Conservation (phyloP, 2,888 invertebrate species). For the Ypsolopha scabrella region DNA sequence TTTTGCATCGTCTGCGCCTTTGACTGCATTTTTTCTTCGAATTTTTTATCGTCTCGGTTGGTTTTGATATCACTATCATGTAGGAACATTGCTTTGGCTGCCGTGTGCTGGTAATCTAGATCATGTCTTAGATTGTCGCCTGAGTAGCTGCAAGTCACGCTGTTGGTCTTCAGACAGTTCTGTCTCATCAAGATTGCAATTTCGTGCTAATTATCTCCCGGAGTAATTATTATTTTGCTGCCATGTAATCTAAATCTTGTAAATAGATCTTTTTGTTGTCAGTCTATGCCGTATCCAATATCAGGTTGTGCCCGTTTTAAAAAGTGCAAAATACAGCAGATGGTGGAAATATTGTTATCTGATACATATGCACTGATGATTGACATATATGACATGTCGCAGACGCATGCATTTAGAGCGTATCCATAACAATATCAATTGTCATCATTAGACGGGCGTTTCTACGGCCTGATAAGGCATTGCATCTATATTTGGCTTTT, state of each 20-base stretch:
- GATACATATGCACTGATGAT: conserved; percentile 42
- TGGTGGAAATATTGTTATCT: conserved; percentile 37
- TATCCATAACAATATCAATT: too few species aligned
- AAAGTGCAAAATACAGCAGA: background rate
- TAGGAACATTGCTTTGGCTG: conserved; percentile 54
- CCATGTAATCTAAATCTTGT: too few species aligned
- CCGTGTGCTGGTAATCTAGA: conserved; percentile 59
- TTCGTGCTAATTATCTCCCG: conserved; percentile 47
- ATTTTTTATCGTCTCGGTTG: conserved; percentile 42
- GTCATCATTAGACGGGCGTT: too few species aligned
- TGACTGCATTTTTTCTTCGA: conserved; percentile 39
- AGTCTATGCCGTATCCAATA: background rate
- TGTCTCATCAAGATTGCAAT: conserved; percentile 43
- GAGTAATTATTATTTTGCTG: too few species aligned
- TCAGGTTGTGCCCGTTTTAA: background rate
- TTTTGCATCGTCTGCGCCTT: conserved; percentile 31
- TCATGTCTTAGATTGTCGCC: conserved; percentile 60
- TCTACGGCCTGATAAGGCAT: too few species aligned
- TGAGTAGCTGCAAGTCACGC: conserved; percentile 56
- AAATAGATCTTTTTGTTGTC: too few species aligned
- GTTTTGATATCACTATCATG: conserved; percentile 35
- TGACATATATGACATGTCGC: conserved; percentile 23
- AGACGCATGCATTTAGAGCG: background rate
- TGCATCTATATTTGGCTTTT: too few species aligned
- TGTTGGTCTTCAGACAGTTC: conserved; percentile 44